These are phyloP conservation scores for Oryzias celebensis DNA, from an alignment of 2,113 vertebrate species.

Conservation along the genomic window DNA sequence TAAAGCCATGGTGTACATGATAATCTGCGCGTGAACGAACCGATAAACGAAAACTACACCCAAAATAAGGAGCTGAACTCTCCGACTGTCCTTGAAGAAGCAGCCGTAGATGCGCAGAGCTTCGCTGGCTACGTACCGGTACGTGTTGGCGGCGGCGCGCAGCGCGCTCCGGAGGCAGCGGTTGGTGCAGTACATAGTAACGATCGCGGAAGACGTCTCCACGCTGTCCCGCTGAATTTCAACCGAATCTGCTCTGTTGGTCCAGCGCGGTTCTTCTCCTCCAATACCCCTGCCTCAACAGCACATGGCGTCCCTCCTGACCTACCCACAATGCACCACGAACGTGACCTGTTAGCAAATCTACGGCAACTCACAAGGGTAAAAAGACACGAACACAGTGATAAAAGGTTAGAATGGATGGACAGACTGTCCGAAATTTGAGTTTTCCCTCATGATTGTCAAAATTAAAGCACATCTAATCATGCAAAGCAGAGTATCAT, in stretches of 20 bases:
- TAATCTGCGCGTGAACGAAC: too few relatives aligned
- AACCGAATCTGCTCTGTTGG: neutral
- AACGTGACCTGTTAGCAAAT: constrained; percentile 15
- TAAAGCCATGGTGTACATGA: too few relatives aligned
- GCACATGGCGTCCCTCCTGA: constrained; percentile 82
- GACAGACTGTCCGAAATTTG: too few relatives aligned
- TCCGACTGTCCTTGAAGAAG: constrained; percentile 61
- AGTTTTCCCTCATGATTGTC: too few relatives aligned
- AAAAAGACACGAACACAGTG: neutral
- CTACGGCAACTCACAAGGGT: constrained; percentile 23
- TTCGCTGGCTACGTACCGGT: constrained; percentile 62
- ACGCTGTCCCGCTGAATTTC: neutral
- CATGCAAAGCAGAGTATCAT: too few relatives aligned
- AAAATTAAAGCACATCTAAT: too few relatives aligned
- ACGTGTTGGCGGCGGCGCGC: constrained; percentile 58
- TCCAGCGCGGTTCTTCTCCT: neutral
- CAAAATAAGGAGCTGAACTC: neutral
- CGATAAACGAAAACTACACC: too few relatives aligned
- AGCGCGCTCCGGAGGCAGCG: constrained; percentile 73
- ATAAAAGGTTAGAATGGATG: too few relatives aligned
- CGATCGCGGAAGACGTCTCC: neutral
- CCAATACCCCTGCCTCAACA: constrained; percentile 42
- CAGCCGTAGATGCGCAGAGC: neutral
- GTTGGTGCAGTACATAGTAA: constrained; percentile 69
- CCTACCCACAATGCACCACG: constrained; percentile 77